Evolutionary conservation across 2,113 vertebrate species (phyloP), one percentile per base, ranked within the genome.

Genomic region (Pseudorasbora parva): DNA sequence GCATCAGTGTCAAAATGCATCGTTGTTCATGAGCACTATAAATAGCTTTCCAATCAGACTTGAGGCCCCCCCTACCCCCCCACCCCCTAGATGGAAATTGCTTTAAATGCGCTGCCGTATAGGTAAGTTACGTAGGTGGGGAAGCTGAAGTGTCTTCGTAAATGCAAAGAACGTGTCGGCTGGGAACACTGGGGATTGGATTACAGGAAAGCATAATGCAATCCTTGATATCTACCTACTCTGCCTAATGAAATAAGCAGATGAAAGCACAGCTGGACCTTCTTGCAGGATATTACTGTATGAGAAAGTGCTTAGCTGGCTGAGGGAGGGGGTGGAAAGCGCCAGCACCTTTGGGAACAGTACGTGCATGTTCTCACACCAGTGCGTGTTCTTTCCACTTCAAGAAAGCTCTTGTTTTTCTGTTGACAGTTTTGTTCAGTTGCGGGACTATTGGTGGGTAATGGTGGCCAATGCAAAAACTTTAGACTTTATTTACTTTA

Each of bases 211-310:
- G 85, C 49, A 77, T 87, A 89, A 89, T 87, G 75, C 86, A 86
- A 87, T 89, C 83, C 78, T 59, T 76, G 84, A 82, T 87, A 81
- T 77, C 85, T 57, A 81, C 85, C 84, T 87, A 81, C 86, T 86
- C 88, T 71, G 49, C 49, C 54, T 89, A 88, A 88, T 86, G 82
- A 85, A 76, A 90, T 90, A 84, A 90, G 66, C 77, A 76, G 86
- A 84, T 83, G 85, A 86, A 86, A 78, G 74, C 87, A 87, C 89
- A 90, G 87, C 89, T 88, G 86, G 84, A 83, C 76, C 84, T 83
- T 79, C 87, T 77, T 88, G 87, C 85, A 78, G 85, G 74, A 85
- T 86, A 88, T 87, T 88, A 82, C 86, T 75, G 82, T 57, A 37
- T 30, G 81, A 82, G 87, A 86, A 87, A 86, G 83, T 74, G 86